Percentiles rank a stretch among this genome's conserved stretches.
Evolutionary conservation across 2,797 vertebrate genomes (phyloP).

Genomic region (Odontamblyopus rebecca): DNA sequence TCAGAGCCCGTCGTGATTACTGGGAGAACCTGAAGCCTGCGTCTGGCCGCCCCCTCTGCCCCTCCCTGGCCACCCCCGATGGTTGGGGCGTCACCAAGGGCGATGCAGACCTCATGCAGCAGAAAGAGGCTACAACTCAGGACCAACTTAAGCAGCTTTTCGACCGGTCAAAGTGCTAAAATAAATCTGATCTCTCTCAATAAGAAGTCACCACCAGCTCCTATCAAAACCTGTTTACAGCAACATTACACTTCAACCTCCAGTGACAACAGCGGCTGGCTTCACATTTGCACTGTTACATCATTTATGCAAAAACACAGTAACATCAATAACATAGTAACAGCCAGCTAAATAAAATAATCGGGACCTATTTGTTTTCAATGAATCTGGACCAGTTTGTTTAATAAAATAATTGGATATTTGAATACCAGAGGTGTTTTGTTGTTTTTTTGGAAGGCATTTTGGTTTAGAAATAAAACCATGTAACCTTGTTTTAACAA

Average conservation of each 20-base stretch:
- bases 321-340: slow-evolving; percentile 21
- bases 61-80: slow-evolving; percentile 88
- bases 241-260: slow-evolving; percentile 6
- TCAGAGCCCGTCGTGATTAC: slow-evolving; percentile 91
- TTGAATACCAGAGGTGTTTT: slow-evolving; percentile 15
- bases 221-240: slow-evolving; percentile 14
- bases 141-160: slow-evolving; percentile 89
- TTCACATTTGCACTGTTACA: slow-evolving; percentile 31
- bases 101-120: slow-evolving; percentile 88
- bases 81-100: slow-evolving; percentile 95
- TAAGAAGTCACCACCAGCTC: slow-evolving; percentile 2
- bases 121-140: slow-evolving; percentile 88
- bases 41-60: slow-evolving; percentile 87
- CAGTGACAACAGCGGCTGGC: slow-evolving; percentile 3
- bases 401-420: slow-evolving; percentile 47
- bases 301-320: slow-evolving; percentile 29
- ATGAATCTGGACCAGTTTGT: slow-evolving; percentile 56
- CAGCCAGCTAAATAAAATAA: slow-evolving; percentile 20
- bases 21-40: slow-evolving; percentile 93
- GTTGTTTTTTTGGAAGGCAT: background rate
- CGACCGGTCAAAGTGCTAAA: slow-evolving; percentile 72
- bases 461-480: background rate
- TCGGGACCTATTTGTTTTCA: slow-evolving; percentile 45
- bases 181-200: background rate
- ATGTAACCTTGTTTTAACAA: background rate